These are phyloP conservation scores for Ostrea denselamellosa DNA, from an alignment of 1,140 invertebrate species.

Conservation along the genomic window DNA sequence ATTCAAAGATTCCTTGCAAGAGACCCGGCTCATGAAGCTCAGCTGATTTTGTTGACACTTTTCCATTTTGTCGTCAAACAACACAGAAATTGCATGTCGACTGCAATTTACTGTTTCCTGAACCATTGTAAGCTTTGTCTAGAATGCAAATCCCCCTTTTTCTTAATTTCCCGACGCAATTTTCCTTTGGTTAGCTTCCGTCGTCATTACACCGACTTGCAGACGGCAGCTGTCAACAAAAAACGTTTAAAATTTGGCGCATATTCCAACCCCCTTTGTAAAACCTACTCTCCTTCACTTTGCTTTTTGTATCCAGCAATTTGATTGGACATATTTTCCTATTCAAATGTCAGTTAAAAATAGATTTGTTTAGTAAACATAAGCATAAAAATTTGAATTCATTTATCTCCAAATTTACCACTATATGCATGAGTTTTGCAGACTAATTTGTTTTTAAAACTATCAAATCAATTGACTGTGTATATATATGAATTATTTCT, in stretches of 20 bases:
- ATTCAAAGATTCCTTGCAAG: background rate
- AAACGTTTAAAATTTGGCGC: conserved; percentile 10
- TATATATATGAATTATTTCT: background rate
- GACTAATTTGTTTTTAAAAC: background rate
- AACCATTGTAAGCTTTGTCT: background rate
- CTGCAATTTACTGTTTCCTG: background rate
- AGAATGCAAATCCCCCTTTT: background rate
- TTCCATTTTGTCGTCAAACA: background rate
- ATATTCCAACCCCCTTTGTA: conserved; percentile 12
- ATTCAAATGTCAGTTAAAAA: conserved; percentile 55
- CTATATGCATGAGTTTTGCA: background rate
- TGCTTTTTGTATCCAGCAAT: background rate
- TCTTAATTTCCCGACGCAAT: background rate
- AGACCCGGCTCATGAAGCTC: background rate
- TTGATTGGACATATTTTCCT: conserved; percentile 46
- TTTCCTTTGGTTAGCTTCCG: background rate
- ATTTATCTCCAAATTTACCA: background rate
- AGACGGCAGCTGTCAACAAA: conserved; percentile 36
- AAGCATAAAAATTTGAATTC: conserved; percentile 46
- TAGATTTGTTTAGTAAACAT: conserved; percentile 50
- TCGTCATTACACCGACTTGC: conserved; percentile 7
- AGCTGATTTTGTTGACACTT: conserved; percentile 2
- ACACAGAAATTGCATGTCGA: background rate
- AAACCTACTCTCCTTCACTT: background rate
- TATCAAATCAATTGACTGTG: background rate